phyloP scores from a whole-genome alignment of 2,113 vertebrate genomes.

The Crotalus tigris region DNA sequence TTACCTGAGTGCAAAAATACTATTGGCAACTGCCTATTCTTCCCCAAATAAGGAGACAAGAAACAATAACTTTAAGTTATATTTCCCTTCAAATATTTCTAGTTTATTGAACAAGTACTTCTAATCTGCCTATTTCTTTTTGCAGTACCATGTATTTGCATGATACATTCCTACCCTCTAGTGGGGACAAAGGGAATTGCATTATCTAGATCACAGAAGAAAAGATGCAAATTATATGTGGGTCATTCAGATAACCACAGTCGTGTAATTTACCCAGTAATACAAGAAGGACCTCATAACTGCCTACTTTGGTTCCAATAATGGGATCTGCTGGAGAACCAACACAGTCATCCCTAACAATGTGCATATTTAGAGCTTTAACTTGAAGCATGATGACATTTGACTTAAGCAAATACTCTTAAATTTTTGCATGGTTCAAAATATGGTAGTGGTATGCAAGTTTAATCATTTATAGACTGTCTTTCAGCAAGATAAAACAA shows the following conservation, averaged over 20 bases:
- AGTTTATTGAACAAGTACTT: not conserved
- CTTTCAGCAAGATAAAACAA: not conserved
- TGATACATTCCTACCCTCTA: slow-evolving; percentile 36
- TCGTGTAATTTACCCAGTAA: not conserved
- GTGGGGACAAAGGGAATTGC: slow-evolving; percentile 33
- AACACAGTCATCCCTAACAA: not conserved
- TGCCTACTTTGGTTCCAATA: not conserved
- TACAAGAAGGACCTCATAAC: not conserved
- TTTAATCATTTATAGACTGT: slow-evolving; percentile 1
- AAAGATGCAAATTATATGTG: not conserved
- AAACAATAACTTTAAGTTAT: not conserved
- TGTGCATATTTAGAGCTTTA: not conserved
- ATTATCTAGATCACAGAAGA: not conserved
- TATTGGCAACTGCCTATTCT: not conserved
- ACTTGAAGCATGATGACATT: not conserved
- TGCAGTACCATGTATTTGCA: not conserved
- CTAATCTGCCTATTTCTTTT: not conserved
- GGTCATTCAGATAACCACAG: not conserved
- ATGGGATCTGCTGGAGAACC: not conserved
- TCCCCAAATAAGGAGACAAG: not conserved
- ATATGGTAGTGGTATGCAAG: not conserved
- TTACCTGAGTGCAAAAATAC: not conserved
- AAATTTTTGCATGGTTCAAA: not conserved
- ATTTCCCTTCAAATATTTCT: not conserved
- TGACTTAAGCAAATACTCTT: not conserved